Evolutionary conservation across 1,140 invertebrate species (phyloP), one percentile per base, ranked within the genome.

Genomic region (Leptestheria dahalacensis): DNA sequence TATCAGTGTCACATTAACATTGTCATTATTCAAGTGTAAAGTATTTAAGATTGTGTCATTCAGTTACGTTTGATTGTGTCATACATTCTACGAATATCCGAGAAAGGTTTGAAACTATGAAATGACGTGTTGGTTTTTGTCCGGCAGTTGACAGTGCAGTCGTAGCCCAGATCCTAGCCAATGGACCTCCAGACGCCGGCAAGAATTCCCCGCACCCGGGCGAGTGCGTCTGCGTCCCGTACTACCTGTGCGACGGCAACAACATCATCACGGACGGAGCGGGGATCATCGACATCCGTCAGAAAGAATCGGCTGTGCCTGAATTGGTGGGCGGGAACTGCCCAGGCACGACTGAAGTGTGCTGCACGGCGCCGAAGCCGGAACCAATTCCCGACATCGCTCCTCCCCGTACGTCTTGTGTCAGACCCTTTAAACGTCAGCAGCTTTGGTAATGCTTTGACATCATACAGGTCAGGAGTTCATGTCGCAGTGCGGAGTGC

Each of bases 201-300:
- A 33, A 53, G 20, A 29, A 46, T 9, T 64, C 62, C 11, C 58
- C 57, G n/a, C 51, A 64, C 21, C 63, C 59, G 10, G 64, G 64
- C 12, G 47, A 62, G 25, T 70, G 69, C 48, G 64, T 64, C 46
- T 74, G 72, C 62, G 72, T 74, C 3, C 71, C 72, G 10, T 88
- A 86, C 66, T 87, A 83, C 66, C 76, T 81, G 15, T 88, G 85
- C 61, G 74, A 77, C 20, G 76, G 83, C 54, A 76, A 76, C 1
- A 77, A 76, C 0, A 78, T 88, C 24, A 76, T 81, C 48, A 80
- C 76, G 0, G 78, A 88, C 66, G 87, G 87, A 2, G 68, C 76
- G 20, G 83, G 83, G 26, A 71, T 90, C 26, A 86, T 91, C 61
- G 85, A 91, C 68, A 85, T 86, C 29, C 78, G 33, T 6, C 33